Conservation (phyloP, 1,140 invertebrate genomes). For the Semibalanus balanoides region DNA sequence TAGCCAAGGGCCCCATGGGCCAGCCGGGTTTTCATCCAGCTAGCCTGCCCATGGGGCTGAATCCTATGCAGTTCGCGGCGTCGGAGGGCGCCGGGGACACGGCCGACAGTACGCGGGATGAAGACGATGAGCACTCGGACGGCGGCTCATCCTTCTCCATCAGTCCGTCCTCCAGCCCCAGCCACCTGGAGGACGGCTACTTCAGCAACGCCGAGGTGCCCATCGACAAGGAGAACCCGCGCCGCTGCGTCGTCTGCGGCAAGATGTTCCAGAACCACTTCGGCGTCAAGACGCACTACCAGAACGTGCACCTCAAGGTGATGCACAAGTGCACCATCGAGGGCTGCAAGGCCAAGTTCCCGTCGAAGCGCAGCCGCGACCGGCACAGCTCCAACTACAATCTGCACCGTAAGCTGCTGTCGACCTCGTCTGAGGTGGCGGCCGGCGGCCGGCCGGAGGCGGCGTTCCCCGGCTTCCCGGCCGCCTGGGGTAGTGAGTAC, state of each 20-base stretch:
- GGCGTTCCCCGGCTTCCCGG: neutral
- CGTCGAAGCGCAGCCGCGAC: constrained; percentile 84
- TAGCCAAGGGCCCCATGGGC: constrained; percentile 3
- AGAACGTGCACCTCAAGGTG: constrained; percentile 86
- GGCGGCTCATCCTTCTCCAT: neutral
- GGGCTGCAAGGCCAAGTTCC: constrained; percentile 89
- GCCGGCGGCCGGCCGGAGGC: too few species aligned
- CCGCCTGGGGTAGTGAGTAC: neutral
- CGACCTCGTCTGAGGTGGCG: constrained; percentile 38
- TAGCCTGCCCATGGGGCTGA: constrained; percentile 1
- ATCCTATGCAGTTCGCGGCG: neutral
- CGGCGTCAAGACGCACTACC: constrained; percentile 88
- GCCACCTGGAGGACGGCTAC: constrained; percentile 17
- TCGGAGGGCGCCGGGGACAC: neutral
- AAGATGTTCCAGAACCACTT: constrained; percentile 91
- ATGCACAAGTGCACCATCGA: constrained; percentile 93
- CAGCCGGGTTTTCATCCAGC: neutral
- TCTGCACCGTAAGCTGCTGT: constrained; percentile 72
- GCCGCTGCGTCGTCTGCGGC: constrained; percentile 77
- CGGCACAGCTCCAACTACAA: constrained; percentile 84
- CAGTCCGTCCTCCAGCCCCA: constrained; percentile 7
- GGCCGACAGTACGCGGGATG: constrained; percentile 22
- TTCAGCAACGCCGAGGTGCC: constrained; percentile 41
- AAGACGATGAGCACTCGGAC: neutral
- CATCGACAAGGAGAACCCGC: constrained; percentile 65